Percentiles rank a stretch among this genome's conserved stretches.
Evolutionary conservation across 2,888 invertebrate species (phyloP).

Genomic region (Callosobruchus maculatus): DNA sequence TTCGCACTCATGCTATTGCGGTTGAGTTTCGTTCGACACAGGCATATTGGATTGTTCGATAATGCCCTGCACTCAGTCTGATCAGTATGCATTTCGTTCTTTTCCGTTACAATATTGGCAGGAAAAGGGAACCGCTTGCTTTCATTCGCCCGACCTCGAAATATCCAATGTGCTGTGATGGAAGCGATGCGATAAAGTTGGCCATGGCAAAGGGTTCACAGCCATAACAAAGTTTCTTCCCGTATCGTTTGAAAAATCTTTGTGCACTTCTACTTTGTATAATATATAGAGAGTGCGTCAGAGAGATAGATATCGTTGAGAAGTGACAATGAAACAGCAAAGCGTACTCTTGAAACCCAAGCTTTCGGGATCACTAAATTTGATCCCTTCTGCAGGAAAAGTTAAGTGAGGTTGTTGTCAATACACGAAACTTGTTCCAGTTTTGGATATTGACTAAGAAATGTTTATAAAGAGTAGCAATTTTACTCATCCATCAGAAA

Average conservation of each 20-base stretch:
- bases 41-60: background rate
- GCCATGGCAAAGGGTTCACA: background rate
- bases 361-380: background rate
- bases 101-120: background rate
- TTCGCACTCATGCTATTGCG: background rate
- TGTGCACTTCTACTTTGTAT: background rate
- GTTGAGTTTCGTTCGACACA: too few relatives aligned
- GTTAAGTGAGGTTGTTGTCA: too few relatives aligned
- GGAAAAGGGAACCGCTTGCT: background rate
- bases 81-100: background rate
- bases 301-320: too few relatives aligned
- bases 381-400: too few relatives aligned
- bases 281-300: too few relatives aligned
- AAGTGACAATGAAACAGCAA: too few relatives aligned
- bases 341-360: too few relatives aligned
- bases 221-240: background rate
- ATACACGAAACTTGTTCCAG: too few relatives aligned
- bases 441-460: too few relatives aligned
- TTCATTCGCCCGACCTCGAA: background rate
- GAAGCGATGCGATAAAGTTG: background rate
- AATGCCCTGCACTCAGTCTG: background rate
- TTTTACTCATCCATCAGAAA: too few relatives aligned
- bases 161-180: background rate
- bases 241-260: background rate
- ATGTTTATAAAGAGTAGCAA: too few relatives aligned